Evolutionary conservation across 2,888 invertebrate species (phyloP).

Genomic region (Monoplex corrugatus): DNA sequence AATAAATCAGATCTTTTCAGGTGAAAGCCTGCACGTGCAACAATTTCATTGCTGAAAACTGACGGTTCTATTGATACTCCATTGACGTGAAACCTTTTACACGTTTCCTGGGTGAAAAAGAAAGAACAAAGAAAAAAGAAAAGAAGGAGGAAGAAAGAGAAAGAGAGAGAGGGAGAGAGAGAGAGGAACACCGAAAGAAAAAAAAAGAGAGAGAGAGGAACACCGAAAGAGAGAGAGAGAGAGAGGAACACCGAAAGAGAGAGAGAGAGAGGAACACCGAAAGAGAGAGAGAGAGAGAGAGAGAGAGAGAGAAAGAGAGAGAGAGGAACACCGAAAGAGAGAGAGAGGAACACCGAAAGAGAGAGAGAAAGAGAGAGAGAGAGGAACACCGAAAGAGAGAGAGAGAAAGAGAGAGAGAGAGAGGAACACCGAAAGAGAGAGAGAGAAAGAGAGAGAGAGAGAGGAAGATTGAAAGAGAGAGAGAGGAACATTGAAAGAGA

Average conservation of each 20-base stretch:
- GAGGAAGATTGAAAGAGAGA: not conserved
- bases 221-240: not conserved
- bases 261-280: not conserved
- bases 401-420: not conserved
- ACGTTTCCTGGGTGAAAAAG: too few relatives aligned
- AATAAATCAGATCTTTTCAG: too few relatives aligned
- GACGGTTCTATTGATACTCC: too few relatives aligned
- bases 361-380: not conserved
- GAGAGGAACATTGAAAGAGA: not conserved
- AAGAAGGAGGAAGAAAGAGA: too few relatives aligned
- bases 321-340: not conserved
- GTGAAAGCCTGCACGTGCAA: too few relatives aligned
- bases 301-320: not conserved
- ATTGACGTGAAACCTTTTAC: too few relatives aligned
- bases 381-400: too few relatives aligned
- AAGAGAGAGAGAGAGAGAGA: not conserved
- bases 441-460: not conserved
- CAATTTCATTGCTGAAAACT: too few relatives aligned
- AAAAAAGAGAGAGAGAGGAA: too few relatives aligned
- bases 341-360: not conserved
- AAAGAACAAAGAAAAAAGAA: too few relatives aligned
- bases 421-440: not conserved
- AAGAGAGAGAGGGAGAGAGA: too few relatives aligned
- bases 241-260: not conserved
- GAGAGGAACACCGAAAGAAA: too few relatives aligned